Conservation (phyloP, 1,140 invertebrate genomes). For the Cataglyphis hispanica region DNA sequence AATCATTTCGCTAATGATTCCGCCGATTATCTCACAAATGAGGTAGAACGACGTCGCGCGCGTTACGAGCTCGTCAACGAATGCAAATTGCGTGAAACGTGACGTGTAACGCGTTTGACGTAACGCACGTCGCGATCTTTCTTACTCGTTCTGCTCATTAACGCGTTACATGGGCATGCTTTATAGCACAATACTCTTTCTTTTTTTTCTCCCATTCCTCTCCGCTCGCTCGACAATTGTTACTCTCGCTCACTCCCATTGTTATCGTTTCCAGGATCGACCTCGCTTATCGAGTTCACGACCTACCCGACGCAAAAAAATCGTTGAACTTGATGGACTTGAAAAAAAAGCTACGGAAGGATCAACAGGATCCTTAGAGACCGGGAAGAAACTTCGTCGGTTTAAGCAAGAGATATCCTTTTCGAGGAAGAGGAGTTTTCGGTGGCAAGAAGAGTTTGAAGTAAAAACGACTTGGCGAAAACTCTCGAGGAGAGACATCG, state of each 20-base stretch:
- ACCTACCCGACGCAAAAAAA: conserved; percentile 23
- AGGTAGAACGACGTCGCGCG: conserved; percentile 17
- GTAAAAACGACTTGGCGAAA: background rate
- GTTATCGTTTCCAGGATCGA: conserved; percentile 50
- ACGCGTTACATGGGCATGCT: conserved; percentile 36
- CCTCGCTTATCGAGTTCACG: conserved; percentile 20
- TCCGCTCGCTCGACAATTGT: background rate
- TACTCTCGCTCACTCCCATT: background rate
- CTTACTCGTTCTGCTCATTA: conserved; percentile 31
- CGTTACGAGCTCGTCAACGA: conserved; percentile 22
- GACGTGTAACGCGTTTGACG: conserved; percentile 11
- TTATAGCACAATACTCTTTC: background rate
- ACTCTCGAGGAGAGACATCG: background rate
- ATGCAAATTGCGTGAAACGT: conserved; percentile 2
- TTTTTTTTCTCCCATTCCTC: background rate
- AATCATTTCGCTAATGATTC: conserved; percentile 30
- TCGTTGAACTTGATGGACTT: conserved; percentile 12
- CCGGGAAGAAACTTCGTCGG: background rate
- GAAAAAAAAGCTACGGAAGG: background rate
- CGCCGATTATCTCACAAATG: conserved; percentile 29
- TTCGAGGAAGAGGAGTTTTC: background rate
- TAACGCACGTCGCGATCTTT: conserved; percentile 28
- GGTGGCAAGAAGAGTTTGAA: conserved; percentile 23
- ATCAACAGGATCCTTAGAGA: conserved; percentile 4
- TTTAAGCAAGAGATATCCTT: background rate